Percentiles rank a stretch among this genome's conserved stretches.
These are phyloP conservation scores for Amblyjoppa proteus DNA, from an alignment of 2,888 invertebrate genomes.

Conservation along the genomic window DNA sequence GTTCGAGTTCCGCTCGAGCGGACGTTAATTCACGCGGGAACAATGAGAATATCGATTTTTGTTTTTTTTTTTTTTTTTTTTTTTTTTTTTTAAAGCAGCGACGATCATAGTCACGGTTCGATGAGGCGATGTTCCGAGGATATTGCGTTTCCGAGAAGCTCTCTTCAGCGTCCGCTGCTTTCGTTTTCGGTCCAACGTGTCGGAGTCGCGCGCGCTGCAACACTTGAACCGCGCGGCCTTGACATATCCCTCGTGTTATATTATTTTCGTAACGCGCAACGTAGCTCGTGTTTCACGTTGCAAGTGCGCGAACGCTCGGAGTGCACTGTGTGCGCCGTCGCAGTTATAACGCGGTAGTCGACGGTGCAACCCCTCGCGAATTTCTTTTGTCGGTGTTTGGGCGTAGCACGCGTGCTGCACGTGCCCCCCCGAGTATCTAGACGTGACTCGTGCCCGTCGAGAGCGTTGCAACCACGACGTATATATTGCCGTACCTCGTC, in stretches of 20 bases:
- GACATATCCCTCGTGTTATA: conserved; percentile 67
- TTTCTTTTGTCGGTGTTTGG: conserved; percentile 79
- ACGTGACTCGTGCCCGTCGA: conserved; percentile 78
- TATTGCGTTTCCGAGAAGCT: conserved; percentile 50
- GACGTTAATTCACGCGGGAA: conserved; percentile 45
- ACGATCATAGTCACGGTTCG: conserved; percentile 43
- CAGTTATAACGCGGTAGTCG: conserved; percentile 35
- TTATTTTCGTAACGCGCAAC: conserved; percentile 71
- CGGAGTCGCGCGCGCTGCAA: background rate
- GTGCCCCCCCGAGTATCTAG: conserved; percentile 76
- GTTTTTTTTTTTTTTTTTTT: conserved; percentile 4
- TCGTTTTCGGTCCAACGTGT: conserved; percentile 12
- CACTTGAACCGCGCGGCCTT: conserved; percentile 68
- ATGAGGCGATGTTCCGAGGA: conserved; percentile 32
- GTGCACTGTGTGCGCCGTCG: conserved; percentile 16
- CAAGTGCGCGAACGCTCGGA: conserved; percentile 40
- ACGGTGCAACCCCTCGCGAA: conserved; percentile 65
- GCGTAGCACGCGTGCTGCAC: conserved; percentile 82
- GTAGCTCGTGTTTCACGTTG: conserved; percentile 51
- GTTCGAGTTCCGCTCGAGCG: conserved; percentile 51
- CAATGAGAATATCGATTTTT: conserved; percentile 19
- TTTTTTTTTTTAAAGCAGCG: conserved; percentile 26
- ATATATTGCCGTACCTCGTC: conserved; percentile 42
- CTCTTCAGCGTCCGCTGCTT: conserved; percentile 22
- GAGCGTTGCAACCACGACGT: conserved; percentile 70